These are phyloP conservation scores for Hippocampus barbouri DNA, from an alignment of 2,113 vertebrate genomes.

Conservation along the genomic window DNA sequence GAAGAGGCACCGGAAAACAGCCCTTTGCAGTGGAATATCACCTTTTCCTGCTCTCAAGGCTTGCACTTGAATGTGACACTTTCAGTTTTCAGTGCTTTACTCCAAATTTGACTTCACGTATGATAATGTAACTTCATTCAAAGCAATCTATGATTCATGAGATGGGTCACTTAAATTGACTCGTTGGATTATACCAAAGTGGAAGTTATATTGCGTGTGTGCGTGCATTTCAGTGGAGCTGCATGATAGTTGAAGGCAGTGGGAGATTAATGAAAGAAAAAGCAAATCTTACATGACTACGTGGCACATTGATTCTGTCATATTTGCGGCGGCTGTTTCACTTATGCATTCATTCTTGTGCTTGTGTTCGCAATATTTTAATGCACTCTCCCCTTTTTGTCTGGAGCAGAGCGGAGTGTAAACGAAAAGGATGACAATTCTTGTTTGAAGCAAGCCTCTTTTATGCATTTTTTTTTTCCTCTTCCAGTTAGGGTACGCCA, in stretches of 20 bases:
- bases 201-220: constrained; percentile 28
- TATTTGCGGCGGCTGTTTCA: constrained; percentile 26
- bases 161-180: constrained; percentile 35
- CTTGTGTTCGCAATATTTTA: constrained; percentile 49
- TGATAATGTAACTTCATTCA: constrained; percentile 29
- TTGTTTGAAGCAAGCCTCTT: constrained; percentile 39
- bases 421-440: constrained; percentile 42
- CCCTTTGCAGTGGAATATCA: neutral
- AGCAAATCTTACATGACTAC: constrained; percentile 34
- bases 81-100: constrained; percentile 14
- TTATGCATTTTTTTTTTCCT: constrained; percentile 28
- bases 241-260: constrained; percentile 40
- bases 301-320: constrained; percentile 55
- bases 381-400: constrained; percentile 17
- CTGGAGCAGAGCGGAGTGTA: constrained; percentile 23
- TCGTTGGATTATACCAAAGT: constrained; percentile 45
- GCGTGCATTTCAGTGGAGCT: constrained; percentile 37
- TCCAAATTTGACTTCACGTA: constrained; percentile 26
- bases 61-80: constrained; percentile 10
- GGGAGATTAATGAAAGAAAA: constrained; percentile 55
- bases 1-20: neutral
- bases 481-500: constrained; percentile 16
- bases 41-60: neutral
- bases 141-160: constrained; percentile 36
- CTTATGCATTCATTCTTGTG: constrained; percentile 44